These are phyloP conservation scores for Piprites chloris DNA, from an alignment of 2,113 vertebrate species.

Conservation along the genomic window DNA sequence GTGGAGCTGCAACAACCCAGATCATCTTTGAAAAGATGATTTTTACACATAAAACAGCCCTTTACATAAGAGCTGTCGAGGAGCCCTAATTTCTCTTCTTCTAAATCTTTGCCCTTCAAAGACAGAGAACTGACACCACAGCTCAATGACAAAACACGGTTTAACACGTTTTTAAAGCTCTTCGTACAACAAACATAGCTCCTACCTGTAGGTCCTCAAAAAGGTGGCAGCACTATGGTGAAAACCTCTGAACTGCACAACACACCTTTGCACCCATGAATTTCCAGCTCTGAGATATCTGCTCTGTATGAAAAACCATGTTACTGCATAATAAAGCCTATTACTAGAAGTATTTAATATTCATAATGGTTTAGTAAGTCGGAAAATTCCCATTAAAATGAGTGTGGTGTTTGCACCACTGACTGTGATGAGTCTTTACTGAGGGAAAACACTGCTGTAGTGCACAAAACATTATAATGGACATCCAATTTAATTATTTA, in stretches of 20 bases:
- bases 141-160: neutral
- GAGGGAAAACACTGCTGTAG: neutral
- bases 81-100: neutral
- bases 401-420: neutral
- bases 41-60: neutral
- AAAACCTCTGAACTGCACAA: neutral
- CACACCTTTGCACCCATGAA: neutral
- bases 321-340: neutral
- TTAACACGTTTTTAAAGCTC: neutral
- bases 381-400: constrained; percentile 9
- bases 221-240: accelerated
- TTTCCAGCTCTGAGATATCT: neutral
- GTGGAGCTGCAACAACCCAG: neutral
- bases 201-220: neutral
- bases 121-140: neutral
- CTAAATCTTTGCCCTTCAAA: neutral
- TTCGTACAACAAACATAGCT: neutral
- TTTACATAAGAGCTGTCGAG: neutral
- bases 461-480: neutral
- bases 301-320: neutral
- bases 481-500: neutral
- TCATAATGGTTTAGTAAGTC: constrained; percentile 14
- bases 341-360: constrained; percentile 4
- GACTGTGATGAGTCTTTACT: neutral
- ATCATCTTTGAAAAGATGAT: neutral